phyloP scores from a whole-genome alignment of 1,140 invertebrate genomes.

The Drosophila repletoides region DNA sequence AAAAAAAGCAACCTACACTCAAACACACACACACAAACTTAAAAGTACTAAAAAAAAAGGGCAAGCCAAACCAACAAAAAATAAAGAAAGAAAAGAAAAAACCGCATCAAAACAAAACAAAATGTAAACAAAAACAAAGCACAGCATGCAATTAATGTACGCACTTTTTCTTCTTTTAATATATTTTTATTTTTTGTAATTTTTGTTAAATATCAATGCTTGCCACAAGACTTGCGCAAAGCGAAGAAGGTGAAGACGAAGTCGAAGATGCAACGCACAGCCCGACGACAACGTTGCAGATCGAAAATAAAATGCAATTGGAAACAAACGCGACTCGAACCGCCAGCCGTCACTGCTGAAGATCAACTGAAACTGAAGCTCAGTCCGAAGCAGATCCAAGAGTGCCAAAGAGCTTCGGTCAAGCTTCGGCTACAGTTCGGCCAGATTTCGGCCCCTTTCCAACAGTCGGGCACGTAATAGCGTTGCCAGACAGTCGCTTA shows the following conservation, averaged over 20 bases:
- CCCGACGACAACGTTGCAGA: background rate
- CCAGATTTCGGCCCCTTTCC: background rate
- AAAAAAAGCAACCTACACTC: background rate
- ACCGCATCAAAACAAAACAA: background rate
- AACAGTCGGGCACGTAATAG: background rate
- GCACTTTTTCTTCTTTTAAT: conserved; percentile 44
- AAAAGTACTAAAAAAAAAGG: conserved; percentile 30
- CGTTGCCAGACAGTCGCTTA: conserved; percentile 18
- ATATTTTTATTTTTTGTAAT: conserved; percentile 4
- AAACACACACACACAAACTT: conserved; percentile 3
- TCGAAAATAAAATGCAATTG: conserved; percentile 18
- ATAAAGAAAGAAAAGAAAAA: conserved; percentile 11
- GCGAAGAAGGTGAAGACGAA: too few relatives aligned
- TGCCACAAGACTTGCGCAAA: conserved; percentile 56
- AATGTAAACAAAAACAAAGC: conserved; percentile 13
- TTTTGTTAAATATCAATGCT: conserved; percentile 11
- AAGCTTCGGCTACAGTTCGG: background rate
- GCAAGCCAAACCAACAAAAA: conserved; percentile 20
- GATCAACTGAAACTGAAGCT: conserved; percentile 46
- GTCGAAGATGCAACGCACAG: background rate
- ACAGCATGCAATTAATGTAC: conserved; percentile 37
- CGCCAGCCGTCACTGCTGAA: conserved; percentile 52
- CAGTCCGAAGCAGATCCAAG: background rate
- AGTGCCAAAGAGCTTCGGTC: background rate
- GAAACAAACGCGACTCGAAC: conserved; percentile 32